phyloP scores from a whole-genome alignment of 1,140 invertebrate species.

The Penaeus vannamei region DNA sequence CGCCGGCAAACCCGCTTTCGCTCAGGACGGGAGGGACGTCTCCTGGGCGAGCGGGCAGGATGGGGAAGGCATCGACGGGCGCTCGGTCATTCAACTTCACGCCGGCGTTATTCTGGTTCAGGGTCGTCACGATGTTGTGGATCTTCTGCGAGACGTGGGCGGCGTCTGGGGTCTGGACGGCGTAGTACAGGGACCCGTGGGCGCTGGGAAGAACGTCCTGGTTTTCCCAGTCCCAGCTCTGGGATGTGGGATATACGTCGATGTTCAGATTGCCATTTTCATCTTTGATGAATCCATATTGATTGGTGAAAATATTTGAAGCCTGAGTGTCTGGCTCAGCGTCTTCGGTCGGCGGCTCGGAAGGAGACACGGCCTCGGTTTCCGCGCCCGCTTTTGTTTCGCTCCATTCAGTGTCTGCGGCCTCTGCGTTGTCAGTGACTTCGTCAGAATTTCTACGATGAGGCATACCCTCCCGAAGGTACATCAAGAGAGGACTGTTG shows the following conservation, averaged over 20 bases:
- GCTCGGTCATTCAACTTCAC: constrained; percentile 52
- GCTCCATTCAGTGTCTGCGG: neutral
- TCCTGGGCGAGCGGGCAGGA: neutral
- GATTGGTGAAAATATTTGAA: neutral
- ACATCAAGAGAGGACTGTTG: constrained; percentile 44
- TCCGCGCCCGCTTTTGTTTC: neutral
- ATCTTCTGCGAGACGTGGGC: constrained; percentile 52
- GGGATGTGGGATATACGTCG: constrained; percentile 5
- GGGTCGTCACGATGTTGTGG: constrained; percentile 52
- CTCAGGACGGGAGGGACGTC: neutral
- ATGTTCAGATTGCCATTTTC: constrained; percentile 29
- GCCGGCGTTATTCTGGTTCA: constrained; percentile 32
- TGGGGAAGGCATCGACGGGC: neutral
- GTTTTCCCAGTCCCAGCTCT: neutral
- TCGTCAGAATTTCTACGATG: neutral
- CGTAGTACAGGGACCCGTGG: constrained; percentile 36
- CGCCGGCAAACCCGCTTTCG: too few species aligned
- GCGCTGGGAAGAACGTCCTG: neutral
- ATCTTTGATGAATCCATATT: constrained; percentile 14
- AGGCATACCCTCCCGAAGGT: constrained; percentile 46
- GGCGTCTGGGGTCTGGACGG: constrained; percentile 46
- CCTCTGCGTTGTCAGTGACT: neutral
- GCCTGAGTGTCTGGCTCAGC: neutral
- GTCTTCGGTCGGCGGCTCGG: too few species aligned
- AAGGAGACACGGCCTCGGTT: too few species aligned